Base-by-base conservation (phyloP, 2,888 invertebrate genomes). In the Sesia bembeciformis region DNA sequence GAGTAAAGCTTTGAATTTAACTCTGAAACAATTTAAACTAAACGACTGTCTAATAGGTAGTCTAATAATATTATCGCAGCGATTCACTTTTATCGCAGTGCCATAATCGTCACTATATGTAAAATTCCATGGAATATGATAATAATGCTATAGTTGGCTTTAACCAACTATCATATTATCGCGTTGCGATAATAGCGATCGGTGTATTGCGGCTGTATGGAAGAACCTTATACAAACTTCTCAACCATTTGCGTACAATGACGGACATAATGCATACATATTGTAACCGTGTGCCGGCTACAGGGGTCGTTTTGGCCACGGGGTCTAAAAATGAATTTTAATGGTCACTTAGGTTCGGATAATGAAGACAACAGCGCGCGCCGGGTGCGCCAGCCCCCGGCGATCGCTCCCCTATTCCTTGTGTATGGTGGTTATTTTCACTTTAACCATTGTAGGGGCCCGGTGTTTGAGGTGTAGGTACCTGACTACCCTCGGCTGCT, bases 281-380 rank as follows among this genome's bases (percentile, higher is more conserved):
- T 54, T 57, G 57, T 51, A 41, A 53, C 52, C 53, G 40, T 42
- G 42, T 42, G 42, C 7, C 42, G 42, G 5, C 5, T 42, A 7
- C 42, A 42, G 42, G 42, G 42, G 42, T 50, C 50, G 50, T 50
- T 50, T 39, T 53, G 58, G 54, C 62, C 58, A 53, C 49, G 64
- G 72, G 75, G 72, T 58, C 70, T 73, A 76, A 77, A 80, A 82
- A 82, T 81, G 80, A 84, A 84, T 84, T 81, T 82, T 84, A 84
- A 84, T 83, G 81, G 81, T 81, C 81, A 80, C 77, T 83, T 80
- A 76, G 71, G 59, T 68, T 66, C 61, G 76, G 60, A 70, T 78
- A 78, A 81, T 81, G 79, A 79, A 80, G 76, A 80, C 78, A 76
- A 65, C 68, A 64, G 63, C 66, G 46, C 46, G 46, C 46, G 38